Conservation (phyloP, 2,888 invertebrate species). For the Tolmerus cingulatus region DNA sequence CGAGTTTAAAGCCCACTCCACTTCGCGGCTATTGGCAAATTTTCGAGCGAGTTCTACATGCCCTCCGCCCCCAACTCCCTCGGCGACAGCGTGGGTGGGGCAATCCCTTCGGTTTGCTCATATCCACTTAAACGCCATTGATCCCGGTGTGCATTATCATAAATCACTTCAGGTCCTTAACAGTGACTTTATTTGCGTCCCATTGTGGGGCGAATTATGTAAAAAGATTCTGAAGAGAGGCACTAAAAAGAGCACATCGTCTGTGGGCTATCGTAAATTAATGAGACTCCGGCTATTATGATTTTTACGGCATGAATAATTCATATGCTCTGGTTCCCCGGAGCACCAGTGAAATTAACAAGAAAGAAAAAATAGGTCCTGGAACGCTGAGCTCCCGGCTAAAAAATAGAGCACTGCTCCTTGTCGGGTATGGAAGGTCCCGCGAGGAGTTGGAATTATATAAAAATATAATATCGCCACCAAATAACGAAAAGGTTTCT, state of each 20-base stretch:
- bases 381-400: neutral
- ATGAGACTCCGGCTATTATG: neutral
- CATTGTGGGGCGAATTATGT: neutral
- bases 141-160: neutral
- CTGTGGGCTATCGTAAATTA: neutral
- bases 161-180: neutral
- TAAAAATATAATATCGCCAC: neutral
- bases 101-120: neutral
- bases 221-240: neutral
- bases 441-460: neutral
- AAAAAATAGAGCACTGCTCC: neutral
- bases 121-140: neutral
- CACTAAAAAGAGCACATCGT: neutral
- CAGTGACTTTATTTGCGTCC: neutral
- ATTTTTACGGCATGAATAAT: neutral
- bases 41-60: neutral
- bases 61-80: neutral
- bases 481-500: neutral
- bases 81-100: neutral
- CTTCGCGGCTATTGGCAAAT: neutral
- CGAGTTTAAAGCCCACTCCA: neutral
- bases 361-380: neutral
- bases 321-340: neutral
- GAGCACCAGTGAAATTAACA: neutral
- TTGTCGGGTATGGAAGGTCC: neutral